phyloP scores from a whole-genome alignment of 2,797 vertebrate genomes.

The Lerista edwardsae region DNA sequence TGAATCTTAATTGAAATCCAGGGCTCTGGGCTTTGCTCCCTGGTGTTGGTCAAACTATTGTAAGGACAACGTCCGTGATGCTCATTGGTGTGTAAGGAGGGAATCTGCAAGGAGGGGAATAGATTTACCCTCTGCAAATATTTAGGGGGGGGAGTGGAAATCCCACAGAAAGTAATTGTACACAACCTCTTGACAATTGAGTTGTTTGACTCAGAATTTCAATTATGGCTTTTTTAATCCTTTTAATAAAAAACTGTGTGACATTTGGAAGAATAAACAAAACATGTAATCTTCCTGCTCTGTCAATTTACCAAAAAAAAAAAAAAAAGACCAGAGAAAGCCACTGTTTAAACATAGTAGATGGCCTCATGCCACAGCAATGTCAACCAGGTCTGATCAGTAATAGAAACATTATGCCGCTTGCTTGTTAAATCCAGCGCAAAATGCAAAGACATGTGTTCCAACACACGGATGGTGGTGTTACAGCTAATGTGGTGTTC shows the following conservation, averaged over 20 bases:
- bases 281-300: conserved; percentile 61
- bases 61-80: background rate
- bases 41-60: background rate
- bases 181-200: background rate
- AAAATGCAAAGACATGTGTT: conserved; percentile 3
- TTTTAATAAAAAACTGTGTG: conserved; percentile 57
- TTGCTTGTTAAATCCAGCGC: conserved; percentile 1
- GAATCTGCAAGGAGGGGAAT: background rate
- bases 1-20: conserved; percentile 71
- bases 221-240: conserved; percentile 44
- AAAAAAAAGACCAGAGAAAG: background rate
- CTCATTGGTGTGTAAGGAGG: background rate
- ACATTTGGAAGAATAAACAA: conserved; percentile 65
- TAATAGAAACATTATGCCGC: background rate
- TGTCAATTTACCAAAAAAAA: conserved; percentile 56
- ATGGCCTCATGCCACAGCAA: conserved; percentile 25
- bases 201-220: conserved; percentile 49
- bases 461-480: background rate
- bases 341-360: conserved; percentile 54
- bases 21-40: conserved; percentile 28
- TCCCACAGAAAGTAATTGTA: background rate
- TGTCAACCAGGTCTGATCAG: background rate
- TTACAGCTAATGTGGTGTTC: background rate
- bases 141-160: background rate
- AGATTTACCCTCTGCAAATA: background rate